A percentile compares a stretch with the other conserved stretches of the same genome.
Conservation (phyloP, 1,140 invertebrate species). For the Lysiphlebus fabarum region DNA sequence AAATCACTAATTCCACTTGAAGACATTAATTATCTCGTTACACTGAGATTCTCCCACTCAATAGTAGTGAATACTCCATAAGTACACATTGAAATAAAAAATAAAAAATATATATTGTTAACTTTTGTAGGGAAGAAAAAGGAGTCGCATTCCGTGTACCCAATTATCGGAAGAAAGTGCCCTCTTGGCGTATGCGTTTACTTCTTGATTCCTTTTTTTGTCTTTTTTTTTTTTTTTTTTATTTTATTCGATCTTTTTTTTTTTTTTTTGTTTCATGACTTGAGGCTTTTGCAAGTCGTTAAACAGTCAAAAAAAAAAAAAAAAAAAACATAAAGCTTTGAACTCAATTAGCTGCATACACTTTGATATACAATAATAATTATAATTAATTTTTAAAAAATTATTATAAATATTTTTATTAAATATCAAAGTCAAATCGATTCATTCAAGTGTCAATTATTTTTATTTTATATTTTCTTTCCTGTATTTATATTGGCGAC, state of each 20-base stretch:
- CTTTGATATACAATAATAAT: too few species aligned
- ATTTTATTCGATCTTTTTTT: neutral
- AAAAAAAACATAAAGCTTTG: slow-evolving; percentile 1
- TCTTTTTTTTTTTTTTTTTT: neutral
- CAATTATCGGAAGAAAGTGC: slow-evolving; percentile 44
- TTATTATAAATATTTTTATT: too few species aligned
- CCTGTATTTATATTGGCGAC: neutral
- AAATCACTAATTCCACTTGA: slow-evolving; percentile 47
- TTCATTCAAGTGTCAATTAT: slow-evolving; percentile 13
- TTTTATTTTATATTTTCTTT: too few species aligned
- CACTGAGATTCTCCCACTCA: slow-evolving; percentile 26
- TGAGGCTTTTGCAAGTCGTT: too few species aligned
- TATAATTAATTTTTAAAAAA: too few species aligned
- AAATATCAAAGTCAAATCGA: neutral
- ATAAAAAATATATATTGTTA: slow-evolving; percentile 20
- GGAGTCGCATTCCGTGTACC: slow-evolving; percentile 45
- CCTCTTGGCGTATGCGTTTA: slow-evolving; percentile 21
- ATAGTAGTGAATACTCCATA: slow-evolving; percentile 11
- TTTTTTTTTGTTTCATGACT: neutral
- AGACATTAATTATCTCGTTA: slow-evolving; percentile 52
- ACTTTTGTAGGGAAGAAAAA: slow-evolving; percentile 33
- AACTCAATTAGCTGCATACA: slow-evolving; percentile 12
- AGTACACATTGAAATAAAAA: slow-evolving; percentile 3
- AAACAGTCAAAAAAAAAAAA: too few species aligned
- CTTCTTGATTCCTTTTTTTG: neutral